Evolutionary conservation across 2,888 invertebrate species (phyloP).

Genomic region (Harpalus rufipes): DNA sequence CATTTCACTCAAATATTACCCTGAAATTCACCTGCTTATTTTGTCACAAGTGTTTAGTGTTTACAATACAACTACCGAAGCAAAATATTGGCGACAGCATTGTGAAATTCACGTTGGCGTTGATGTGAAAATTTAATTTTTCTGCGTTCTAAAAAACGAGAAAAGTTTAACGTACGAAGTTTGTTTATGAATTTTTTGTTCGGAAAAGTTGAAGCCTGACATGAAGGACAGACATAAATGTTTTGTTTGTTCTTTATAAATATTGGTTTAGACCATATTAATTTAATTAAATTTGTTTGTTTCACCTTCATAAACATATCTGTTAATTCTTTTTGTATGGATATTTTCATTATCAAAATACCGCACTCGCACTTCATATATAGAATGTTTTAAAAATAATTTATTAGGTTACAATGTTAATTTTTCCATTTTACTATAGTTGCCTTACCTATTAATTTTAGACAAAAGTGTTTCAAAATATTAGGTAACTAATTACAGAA

Average conservation of each 20-base stretch:
- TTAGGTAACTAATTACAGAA: too few species aligned
- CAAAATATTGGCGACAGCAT: constrained; percentile 25
- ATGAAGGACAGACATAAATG: background rate
- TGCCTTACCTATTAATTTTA: too few species aligned
- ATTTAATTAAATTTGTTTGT: constrained; percentile 11
- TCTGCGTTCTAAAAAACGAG: constrained; percentile 11
- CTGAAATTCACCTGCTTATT: background rate
- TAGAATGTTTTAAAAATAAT: too few species aligned
- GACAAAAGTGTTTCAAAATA: too few species aligned
- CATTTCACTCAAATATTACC: constrained; percentile 17
- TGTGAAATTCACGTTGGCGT: constrained; percentile 3
- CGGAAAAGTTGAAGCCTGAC: constrained; percentile 12
- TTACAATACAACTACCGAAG: constrained; percentile 15
- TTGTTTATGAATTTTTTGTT: constrained; percentile 35
- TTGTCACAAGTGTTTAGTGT: constrained; percentile 9
- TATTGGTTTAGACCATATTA: background rate
- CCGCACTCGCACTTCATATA: too few species aligned
- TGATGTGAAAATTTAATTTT: constrained; percentile 32
- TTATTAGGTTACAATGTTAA: too few species aligned
- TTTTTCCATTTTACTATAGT: too few species aligned
- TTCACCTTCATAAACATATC: background rate
- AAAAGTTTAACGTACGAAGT: constrained; percentile 21
- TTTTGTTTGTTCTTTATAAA: constrained; percentile 4
- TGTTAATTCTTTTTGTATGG: background rate
- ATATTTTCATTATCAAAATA: background rate